Conservation (phyloP, 1,140 invertebrate species). For the Marisa cornuarietis region DNA sequence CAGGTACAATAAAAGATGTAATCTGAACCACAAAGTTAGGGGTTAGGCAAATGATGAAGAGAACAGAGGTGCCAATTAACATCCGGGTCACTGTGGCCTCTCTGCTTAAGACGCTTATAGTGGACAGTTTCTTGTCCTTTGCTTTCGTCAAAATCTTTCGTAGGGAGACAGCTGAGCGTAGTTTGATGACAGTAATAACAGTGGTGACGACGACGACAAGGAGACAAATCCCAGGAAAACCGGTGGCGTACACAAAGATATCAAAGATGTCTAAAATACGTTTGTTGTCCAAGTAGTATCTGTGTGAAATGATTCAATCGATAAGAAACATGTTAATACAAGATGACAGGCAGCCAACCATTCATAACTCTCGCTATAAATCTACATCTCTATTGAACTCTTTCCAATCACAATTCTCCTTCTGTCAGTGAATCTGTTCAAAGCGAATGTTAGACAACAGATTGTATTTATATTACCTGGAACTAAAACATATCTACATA, state of each 20-base stretch:
- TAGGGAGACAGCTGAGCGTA: neutral
- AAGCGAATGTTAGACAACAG: no score
- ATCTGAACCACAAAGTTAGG: slow-evolving; percentile 11
- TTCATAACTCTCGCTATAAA: no score
- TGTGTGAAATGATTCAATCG: neutral
- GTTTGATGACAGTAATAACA: slow-evolving; percentile 9
- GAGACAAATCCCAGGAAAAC: neutral
- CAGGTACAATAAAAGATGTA: neutral
- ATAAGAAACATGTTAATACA: no score
- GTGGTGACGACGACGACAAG: slow-evolving; percentile 13
- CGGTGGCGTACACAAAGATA: neutral
- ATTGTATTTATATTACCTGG: no score
- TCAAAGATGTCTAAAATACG: neutral
- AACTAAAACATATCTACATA: no score
- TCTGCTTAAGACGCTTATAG: no score
- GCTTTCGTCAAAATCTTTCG: neutral
- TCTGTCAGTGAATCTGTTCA: no score
- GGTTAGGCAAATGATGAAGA: slow-evolving; percentile 17
- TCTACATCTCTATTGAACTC: no score
- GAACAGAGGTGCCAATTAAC: slow-evolving; percentile 10
- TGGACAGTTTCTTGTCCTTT: neutral
- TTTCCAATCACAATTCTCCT: no score
- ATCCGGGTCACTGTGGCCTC: slow-evolving; percentile 10
- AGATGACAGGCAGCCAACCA: no score
- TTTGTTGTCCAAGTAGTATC: slow-evolving; percentile 15